Evolutionary conservation across 2,888 invertebrate species (phyloP).

Genomic region (Deroplatys truncata): DNA sequence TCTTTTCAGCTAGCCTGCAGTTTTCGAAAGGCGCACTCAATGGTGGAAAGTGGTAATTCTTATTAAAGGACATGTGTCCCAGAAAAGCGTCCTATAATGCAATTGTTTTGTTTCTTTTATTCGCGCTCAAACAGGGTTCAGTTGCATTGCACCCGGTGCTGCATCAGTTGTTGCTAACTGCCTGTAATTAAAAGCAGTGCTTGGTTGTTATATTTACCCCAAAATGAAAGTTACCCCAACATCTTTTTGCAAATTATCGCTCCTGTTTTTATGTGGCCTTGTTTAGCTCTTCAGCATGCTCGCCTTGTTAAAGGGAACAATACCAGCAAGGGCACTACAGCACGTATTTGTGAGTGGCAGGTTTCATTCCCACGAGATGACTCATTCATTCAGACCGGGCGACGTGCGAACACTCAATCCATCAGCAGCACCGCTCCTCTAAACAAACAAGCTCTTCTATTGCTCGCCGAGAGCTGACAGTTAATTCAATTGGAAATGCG

Average conservation of each 20-base stretch:
- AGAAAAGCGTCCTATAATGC: too few species aligned
- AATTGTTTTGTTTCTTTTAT: too few species aligned
- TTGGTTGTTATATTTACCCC: neutral
- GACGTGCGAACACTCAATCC: neutral
- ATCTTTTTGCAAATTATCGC: neutral
- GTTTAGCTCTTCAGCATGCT: neutral
- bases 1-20: too few species aligned
- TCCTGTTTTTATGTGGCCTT: neutral
- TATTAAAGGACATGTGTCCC: too few species aligned
- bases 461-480: neutral
- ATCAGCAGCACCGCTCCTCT: neutral
- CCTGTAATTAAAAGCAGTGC: too few species aligned
- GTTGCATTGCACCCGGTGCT: neutral
- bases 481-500: neutral
- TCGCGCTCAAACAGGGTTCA: too few species aligned
- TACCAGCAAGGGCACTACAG: neutral
- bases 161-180: neutral
- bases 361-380: neutral
- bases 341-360: neutral
- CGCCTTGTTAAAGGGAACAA: neutral
- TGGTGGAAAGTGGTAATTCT: too few species aligned
- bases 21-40: too few species aligned
- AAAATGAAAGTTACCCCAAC: too few species aligned
- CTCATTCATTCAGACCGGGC: neutral
- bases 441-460: neutral